A percentile compares a stretch with the other conserved stretches of the same genome.
These are phyloP conservation scores for Epsilonema sp. DNA, from an alignment of 2,888 invertebrate genomes.

Conservation along the genomic window DNA sequence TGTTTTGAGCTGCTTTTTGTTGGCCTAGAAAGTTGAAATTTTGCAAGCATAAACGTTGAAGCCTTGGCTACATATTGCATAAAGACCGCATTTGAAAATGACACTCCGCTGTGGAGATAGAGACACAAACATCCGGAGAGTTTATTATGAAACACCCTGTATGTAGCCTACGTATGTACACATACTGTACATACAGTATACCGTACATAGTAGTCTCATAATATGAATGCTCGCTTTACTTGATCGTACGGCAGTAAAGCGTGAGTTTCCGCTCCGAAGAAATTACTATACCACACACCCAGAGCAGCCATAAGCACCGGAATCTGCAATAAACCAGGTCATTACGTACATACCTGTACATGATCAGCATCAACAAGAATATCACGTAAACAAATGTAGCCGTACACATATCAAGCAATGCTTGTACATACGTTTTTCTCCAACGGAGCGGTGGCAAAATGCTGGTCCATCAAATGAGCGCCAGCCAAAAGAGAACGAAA, in stretches of 20 bases:
- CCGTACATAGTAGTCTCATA: no score
- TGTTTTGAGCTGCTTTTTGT: no score
- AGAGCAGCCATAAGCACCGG: slow-evolving; percentile 78
- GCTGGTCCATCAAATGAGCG: slow-evolving; percentile 78
- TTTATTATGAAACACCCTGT: no score
- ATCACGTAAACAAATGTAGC: slow-evolving; percentile 2
- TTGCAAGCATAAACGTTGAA: no score
- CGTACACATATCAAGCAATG: slow-evolving; percentile 8
- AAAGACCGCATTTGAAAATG: neutral
- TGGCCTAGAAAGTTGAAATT: no score
- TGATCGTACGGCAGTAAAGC: slow-evolving; percentile 94
- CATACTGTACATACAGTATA: no score
- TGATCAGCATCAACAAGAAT: neutral
- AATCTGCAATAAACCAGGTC: slow-evolving; percentile 39
- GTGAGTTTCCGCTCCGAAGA: slow-evolving; percentile 83
- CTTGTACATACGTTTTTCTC: slow-evolving; percentile 78
- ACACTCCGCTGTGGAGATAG: no score
- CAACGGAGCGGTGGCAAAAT: slow-evolving; percentile 63
- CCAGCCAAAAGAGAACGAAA: slow-evolving; percentile 76
- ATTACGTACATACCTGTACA: neutral
- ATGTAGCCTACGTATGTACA: no score
- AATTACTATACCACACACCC: slow-evolving; percentile 73
- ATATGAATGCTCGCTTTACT: no score
- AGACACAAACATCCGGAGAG: no score
- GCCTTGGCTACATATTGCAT: neutral